Conservation (phyloP, 1,140 invertebrate genomes). For the Aphelinus certus region DNA sequence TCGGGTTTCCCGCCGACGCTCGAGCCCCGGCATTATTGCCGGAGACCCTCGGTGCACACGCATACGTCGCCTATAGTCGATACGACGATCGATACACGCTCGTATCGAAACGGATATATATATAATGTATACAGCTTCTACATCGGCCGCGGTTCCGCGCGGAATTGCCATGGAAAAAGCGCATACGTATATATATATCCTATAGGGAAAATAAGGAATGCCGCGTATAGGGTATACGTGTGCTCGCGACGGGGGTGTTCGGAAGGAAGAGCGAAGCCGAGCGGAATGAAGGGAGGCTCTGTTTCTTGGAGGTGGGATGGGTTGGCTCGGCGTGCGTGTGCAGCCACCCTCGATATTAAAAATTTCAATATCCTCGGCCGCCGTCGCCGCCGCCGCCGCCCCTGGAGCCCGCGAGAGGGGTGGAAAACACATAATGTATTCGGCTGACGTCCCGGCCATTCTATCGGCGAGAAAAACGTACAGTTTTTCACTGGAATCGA, state of each 20-base stretch:
- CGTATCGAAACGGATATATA: too few relatives aligned
- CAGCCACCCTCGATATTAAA: slow-evolving; percentile 64
- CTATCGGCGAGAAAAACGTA: slow-evolving; percentile 67
- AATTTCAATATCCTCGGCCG: slow-evolving; percentile 68
- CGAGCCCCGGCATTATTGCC: too few relatives aligned
- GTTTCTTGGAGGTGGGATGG: too few relatives aligned
- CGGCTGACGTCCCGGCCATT: slow-evolving; percentile 67
- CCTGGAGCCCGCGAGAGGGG: slow-evolving; percentile 46
- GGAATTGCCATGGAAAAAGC: neutral
- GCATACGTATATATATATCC: neutral
- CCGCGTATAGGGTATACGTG: neutral
- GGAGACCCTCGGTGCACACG: too few relatives aligned
- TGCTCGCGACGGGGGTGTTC: neutral
- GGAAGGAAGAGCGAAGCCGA: neutral
- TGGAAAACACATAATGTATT: slow-evolving; percentile 68
- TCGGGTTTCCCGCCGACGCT: too few relatives aligned
- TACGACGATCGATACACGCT: too few relatives aligned
- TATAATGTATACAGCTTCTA: too few relatives aligned
- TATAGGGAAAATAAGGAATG: slow-evolving; percentile 31
- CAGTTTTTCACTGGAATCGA: slow-evolving; percentile 66
- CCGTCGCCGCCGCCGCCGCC: too few relatives aligned
- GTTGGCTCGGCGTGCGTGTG: neutral
- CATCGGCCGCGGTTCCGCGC: neutral
- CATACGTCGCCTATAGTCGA: too few relatives aligned
- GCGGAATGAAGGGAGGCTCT: neutral